Evolutionary conservation across 2,888 invertebrate genomes (phyloP).

Genomic region (Leptopilina myrica): DNA sequence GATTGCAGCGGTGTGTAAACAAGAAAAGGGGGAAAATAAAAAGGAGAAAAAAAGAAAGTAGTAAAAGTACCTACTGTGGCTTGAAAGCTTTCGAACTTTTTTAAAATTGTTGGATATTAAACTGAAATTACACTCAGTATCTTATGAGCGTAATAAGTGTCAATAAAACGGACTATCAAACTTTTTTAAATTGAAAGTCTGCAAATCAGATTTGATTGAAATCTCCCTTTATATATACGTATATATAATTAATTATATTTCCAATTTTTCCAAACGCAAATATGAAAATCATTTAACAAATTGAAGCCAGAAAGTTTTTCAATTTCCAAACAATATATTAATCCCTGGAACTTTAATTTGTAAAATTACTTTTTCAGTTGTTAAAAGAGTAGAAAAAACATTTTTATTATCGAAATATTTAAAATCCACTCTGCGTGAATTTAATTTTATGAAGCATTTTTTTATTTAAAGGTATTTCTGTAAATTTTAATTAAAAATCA

Average conservation of each 20-base stretch:
- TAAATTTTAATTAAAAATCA: too few relatives aligned
- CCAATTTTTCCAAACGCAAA: neutral
- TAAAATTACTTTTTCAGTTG: too few relatives aligned
- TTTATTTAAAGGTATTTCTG: too few relatives aligned
- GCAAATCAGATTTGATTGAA: neutral
- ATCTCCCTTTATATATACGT: neutral
- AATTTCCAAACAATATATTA: too few relatives aligned
- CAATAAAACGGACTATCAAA: neutral
- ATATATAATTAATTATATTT: neutral
- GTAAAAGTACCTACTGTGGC: neutral
- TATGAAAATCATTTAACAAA: too few relatives aligned
- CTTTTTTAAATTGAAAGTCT: neutral
- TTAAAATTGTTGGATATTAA: slow-evolving; percentile 22
- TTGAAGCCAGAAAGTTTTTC: too few relatives aligned
- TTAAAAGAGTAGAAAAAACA: too few relatives aligned
- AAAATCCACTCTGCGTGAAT: too few relatives aligned
- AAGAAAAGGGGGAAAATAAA: slow-evolving; percentile 1
- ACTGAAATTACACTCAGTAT: slow-evolving; percentile 21
- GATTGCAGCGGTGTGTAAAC: slow-evolving; percentile 28
- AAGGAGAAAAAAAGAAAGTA: neutral
- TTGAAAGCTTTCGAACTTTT: slow-evolving; percentile 11
- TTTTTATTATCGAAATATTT: too few relatives aligned
- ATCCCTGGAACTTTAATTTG: too few relatives aligned
- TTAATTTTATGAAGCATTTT: too few relatives aligned
- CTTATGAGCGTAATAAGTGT: slow-evolving; percentile 17